Conservation (phyloP, 2,113 vertebrate species). For the Sylvilagus bachmani region DNA sequence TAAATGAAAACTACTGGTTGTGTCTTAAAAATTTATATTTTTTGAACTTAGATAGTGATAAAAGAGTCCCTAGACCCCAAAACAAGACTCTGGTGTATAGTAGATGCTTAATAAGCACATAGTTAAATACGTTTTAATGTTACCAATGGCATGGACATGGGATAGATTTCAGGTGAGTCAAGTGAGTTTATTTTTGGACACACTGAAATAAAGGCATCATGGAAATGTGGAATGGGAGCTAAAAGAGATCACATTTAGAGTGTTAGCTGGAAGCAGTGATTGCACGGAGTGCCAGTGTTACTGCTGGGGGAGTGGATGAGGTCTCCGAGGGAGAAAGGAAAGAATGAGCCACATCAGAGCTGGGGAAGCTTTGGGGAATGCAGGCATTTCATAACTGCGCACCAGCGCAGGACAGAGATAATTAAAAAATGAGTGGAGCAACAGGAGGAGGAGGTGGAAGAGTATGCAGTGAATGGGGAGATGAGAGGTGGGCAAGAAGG, state of each 20-base stretch:
- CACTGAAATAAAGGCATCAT: not conserved
- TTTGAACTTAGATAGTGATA: not conserved
- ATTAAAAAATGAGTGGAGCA: not conserved
- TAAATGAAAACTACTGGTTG: not conserved
- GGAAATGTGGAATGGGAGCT: not conserved
- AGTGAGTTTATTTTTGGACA: slow-evolving; percentile 11
- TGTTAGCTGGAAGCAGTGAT: not conserved
- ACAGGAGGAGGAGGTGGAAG: not conserved
- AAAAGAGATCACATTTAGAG: slow-evolving; percentile 1
- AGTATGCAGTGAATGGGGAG: not conserved
- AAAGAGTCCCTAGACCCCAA: not conserved
- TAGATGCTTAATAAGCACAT: not conserved
- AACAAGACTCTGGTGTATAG: not conserved
- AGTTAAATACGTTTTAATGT: not conserved
- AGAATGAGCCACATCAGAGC: not conserved
- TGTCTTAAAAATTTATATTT: not conserved
- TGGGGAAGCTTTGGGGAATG: not conserved
- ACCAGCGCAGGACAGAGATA: not conserved
- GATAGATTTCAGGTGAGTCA: not conserved
- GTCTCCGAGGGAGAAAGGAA: slow-evolving; percentile 3
- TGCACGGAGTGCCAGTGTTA: not conserved
- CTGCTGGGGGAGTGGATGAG: not conserved
- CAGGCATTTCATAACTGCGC: not conserved
- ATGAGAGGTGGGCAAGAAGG: not conserved
- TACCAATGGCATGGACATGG: not conserved